Evolutionary conservation across 2,888 invertebrate species (phyloP).

Genomic region (Erebia ligea): DNA sequence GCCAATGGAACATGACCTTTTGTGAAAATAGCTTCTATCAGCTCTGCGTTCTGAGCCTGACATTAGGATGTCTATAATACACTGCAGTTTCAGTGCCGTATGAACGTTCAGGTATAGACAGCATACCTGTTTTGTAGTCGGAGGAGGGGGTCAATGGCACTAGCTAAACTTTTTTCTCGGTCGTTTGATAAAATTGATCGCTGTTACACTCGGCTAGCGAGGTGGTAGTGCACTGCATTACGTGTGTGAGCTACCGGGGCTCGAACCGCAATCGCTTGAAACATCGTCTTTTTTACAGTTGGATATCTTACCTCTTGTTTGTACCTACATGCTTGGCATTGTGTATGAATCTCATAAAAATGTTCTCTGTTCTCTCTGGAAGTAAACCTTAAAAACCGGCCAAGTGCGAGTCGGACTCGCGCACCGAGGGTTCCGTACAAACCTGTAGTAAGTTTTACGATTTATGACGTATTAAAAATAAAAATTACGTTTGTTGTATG

Average conservation of each 20-base stretch:
- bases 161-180: slow-evolving; percentile 48
- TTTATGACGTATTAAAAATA: no score
- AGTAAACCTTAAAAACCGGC: no score
- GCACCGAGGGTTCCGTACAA: no score
- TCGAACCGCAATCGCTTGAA: slow-evolving; percentile 19
- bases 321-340: neutral
- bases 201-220: slow-evolving; percentile 9
- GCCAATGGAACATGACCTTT: no score
- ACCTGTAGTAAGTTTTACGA: no score
- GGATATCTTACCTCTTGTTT: slow-evolving; percentile 27
- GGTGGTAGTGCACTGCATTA: slow-evolving; percentile 31
- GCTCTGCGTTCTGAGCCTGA: no score
- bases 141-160: slow-evolving; percentile 60
- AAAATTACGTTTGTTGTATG: no score
- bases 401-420: no score
- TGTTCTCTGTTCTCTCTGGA: neutral
- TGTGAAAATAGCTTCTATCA: no score
- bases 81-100: neutral
- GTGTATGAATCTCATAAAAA: slow-evolving; percentile 1
- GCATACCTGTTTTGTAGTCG: slow-evolving; percentile 19
- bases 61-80: neutral
- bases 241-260: slow-evolving; percentile 36
- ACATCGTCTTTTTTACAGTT: slow-evolving; percentile 14
- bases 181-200: slow-evolving; percentile 50
- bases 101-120: slow-evolving; percentile 18